A percentile compares a stretch with the other conserved stretches of the same genome.
Evolutionary conservation across 2,113 vertebrate genomes (phyloP).

Genomic region (Apteryx mantelli): DNA sequence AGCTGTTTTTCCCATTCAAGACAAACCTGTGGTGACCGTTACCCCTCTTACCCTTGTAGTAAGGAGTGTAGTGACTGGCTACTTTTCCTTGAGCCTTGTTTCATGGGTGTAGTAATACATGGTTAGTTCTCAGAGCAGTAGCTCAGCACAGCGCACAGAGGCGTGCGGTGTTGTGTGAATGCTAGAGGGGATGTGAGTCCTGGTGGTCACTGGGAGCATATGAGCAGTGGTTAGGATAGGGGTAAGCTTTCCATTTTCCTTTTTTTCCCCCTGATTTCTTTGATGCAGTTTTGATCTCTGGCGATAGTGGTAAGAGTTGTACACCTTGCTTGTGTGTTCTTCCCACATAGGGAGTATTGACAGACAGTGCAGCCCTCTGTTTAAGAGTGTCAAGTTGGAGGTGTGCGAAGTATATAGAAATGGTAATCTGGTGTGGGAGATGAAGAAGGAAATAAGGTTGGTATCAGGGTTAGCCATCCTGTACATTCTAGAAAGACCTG

Average conservation of each 20-base stretch:
- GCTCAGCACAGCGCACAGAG: not conserved
- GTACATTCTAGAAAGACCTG: not conserved
- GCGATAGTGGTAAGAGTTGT: not conserved
- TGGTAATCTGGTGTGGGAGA: not conserved
- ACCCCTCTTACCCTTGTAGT: not conserved
- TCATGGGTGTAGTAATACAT: accelerated
- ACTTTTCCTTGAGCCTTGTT: not conserved
- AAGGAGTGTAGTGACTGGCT: not conserved
- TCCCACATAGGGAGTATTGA: not conserved
- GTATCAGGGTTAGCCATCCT: not conserved
- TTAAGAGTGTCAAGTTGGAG: not conserved
- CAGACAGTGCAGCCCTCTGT: not conserved
- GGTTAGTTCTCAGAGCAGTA: not conserved
- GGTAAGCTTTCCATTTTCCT: not conserved
- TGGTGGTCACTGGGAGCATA: not conserved
- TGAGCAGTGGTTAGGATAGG: not conserved
- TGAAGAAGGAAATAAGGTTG: not conserved
- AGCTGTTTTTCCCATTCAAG: not conserved
- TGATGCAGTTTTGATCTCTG: not conserved
- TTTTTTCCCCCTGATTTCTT: not conserved
- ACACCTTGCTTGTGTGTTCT: accelerated
- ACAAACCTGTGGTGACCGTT: not conserved
- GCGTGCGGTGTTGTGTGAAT: not conserved
- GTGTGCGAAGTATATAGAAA: not conserved
- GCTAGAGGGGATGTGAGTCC: not conserved